These are phyloP conservation scores for Alosa alosa DNA, from an alignment of 2,113 vertebrate genomes.

Conservation along the genomic window DNA sequence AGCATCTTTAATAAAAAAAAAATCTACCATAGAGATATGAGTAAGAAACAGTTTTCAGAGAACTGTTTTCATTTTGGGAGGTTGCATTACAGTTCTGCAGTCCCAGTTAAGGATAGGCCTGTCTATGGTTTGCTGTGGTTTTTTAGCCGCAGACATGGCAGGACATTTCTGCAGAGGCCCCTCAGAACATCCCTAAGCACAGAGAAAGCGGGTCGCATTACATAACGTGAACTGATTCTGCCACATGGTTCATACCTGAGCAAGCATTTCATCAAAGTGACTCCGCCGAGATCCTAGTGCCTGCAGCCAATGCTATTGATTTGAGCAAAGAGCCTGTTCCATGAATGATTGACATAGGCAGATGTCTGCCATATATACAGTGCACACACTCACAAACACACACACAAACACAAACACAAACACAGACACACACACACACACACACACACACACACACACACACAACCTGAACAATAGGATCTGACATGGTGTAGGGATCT, in stretches of 20 bases:
- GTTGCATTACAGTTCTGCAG: neutral
- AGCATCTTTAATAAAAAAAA: too few relatives aligned
- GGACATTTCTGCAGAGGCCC: neutral
- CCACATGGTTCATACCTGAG: slow-evolving; percentile 30
- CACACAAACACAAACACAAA: neutral
- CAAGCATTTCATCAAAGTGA: slow-evolving; percentile 22
- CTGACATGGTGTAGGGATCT: slow-evolving; percentile 13
- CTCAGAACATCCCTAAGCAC: neutral
- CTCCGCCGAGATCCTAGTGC: slow-evolving; percentile 15
- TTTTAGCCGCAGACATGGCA: neutral
- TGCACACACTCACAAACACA: neutral
- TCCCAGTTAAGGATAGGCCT: neutral
- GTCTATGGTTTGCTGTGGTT: slow-evolving; percentile 12
- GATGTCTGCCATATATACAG: neutral
- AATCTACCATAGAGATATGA: too few relatives aligned
- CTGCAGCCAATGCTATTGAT: slow-evolving; percentile 25
- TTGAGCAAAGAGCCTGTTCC: neutral
- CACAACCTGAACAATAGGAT: slow-evolving; percentile 1
- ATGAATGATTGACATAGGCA: slow-evolving; percentile 4
- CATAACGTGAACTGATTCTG: slow-evolving; percentile 33
- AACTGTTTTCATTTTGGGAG: neutral
- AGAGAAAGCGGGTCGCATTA: slow-evolving; percentile 13
- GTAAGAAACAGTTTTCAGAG: too few relatives aligned
- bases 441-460: neutral
- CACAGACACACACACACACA: neutral